These are phyloP conservation scores for Chrysocyon brachyurus DNA, from an alignment of 2,797 vertebrate genomes.

Conservation along the genomic window DNA sequence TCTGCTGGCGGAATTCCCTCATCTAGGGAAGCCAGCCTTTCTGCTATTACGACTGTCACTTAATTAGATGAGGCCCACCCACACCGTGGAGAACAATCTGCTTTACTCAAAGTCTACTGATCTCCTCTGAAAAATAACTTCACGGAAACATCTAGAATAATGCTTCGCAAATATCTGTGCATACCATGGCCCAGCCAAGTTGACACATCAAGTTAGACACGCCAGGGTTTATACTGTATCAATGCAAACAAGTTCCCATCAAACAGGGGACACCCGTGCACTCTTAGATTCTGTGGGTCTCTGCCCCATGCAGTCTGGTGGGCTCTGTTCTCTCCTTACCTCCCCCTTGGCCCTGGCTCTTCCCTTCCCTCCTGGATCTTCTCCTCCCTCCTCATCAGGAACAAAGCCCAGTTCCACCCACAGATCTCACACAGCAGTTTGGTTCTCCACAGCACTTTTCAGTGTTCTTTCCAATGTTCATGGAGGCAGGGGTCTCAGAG, in stretches of 20 bases:
- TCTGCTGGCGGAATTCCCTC: not conserved
- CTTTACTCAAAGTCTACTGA: not conserved
- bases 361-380: not conserved
- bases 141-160: slow-evolving; percentile 13
- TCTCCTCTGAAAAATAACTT: not conserved
- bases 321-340: not conserved
- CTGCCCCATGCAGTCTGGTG: not conserved
- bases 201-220: not conserved
- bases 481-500: not conserved
- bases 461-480: not conserved
- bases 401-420: not conserved
- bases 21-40: not conserved
- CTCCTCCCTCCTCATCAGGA: not conserved
- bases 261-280: not conserved
- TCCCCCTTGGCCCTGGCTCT: not conserved
- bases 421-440: rapidly evolving
- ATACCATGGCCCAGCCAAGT: not conserved
- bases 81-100: not conserved
- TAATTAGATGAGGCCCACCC: not conserved
- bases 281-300: not conserved
- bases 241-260: not conserved
- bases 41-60: not conserved
- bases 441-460: not conserved
- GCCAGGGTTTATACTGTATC: not conserved
- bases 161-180: not conserved